phyloP scores from a whole-genome alignment of 2,888 invertebrate species.

The Oscheius onirici region DNA sequence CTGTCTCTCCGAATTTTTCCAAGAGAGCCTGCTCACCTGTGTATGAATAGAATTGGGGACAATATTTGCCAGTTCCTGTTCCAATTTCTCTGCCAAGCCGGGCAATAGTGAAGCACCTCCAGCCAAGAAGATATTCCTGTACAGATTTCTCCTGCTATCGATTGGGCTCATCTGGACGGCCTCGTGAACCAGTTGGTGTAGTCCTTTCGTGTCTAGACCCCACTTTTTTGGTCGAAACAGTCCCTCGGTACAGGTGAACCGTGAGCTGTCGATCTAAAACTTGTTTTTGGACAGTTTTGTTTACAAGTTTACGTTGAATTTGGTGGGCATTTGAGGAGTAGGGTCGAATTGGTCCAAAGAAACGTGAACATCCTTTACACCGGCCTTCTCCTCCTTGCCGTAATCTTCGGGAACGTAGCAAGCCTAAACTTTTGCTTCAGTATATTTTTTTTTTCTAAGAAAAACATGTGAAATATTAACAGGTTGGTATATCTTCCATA shows the following conservation, averaged over 20 bases:
- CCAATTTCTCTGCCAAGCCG: conserved; percentile 76
- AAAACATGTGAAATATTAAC: not conserved
- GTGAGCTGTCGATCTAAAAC: conserved; percentile 73
- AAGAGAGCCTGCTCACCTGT: conserved; percentile 73
- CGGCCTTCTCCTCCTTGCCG: conserved; percentile 69
- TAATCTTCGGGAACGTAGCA: conserved; percentile 75
- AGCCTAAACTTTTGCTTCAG: conserved; percentile 38
- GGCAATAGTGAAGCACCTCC: conserved; percentile 76
- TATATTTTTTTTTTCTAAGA: not conserved
- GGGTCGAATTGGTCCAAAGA: conserved; percentile 47
- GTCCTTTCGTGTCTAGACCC: conserved; percentile 76
- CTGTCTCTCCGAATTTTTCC: not conserved
- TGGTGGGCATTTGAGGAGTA: conserved; percentile 40
- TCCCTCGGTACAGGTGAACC: conserved; percentile 75
- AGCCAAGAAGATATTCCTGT: conserved; percentile 76
- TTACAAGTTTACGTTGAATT: conserved; percentile 38
- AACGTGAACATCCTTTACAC: conserved; percentile 38
- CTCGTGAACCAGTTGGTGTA: conserved; percentile 76
- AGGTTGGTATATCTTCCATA: not conserved
- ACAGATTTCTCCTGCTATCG: conserved; percentile 74
- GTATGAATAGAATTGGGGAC: conserved; percentile 74
- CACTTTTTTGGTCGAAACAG: conserved; percentile 76
- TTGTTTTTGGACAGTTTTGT: not conserved
- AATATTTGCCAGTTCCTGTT: conserved; percentile 75
- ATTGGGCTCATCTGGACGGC: conserved; percentile 77